Evolutionary conservation across 1,140 invertebrate species (phyloP), one percentile per base, ranked within the genome.

Genomic region (Orussus abietinus): DNA sequence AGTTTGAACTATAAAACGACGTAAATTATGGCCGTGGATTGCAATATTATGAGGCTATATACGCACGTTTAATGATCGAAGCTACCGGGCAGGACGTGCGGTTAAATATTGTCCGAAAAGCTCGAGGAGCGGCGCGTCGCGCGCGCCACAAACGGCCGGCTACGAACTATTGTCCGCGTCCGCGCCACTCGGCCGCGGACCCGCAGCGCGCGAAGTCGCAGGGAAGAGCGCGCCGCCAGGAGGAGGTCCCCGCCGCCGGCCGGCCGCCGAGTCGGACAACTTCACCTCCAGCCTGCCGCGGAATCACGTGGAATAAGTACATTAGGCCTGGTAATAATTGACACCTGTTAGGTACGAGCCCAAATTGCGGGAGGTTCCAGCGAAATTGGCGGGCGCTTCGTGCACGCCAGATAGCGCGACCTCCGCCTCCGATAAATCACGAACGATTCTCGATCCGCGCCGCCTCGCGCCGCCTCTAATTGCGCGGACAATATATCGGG

Each of bases 1-100:
- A 71, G 68, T 72, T 72, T 72, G 61, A 71, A 72, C 69, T 72
- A 72, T 72, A 72, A 72, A 72, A 72, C 69, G 69, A 71, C 63
- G 66, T 69, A 72, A 71, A 72, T 72, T 72, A 72, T 69, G 66
- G 66, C 66, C 60, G 53, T 65, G 69, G 66, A 72, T 72, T 68
- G 69, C 64, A 69, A 72, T 71, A 72, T 71, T 71, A 72, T 72
- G 69, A 71, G 69, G 69, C 68, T 65, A 70, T 72, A 72, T 69
- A 71, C 69, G 69, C 67, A 70, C 66, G 67, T 72, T 71, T 72
- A 72, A 72, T 72, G 69, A 71, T 71, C 68, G 64, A 66, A 66
- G 68, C 68, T 71, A 71, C 68, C 61, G 64, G 57, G 55, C 54
- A 40, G 53, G 48, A 46, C 42, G 53, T 45, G 45, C 36, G 65